Conservation (phyloP, 2,888 invertebrate genomes). For the Aspidapion aeneum region DNA sequence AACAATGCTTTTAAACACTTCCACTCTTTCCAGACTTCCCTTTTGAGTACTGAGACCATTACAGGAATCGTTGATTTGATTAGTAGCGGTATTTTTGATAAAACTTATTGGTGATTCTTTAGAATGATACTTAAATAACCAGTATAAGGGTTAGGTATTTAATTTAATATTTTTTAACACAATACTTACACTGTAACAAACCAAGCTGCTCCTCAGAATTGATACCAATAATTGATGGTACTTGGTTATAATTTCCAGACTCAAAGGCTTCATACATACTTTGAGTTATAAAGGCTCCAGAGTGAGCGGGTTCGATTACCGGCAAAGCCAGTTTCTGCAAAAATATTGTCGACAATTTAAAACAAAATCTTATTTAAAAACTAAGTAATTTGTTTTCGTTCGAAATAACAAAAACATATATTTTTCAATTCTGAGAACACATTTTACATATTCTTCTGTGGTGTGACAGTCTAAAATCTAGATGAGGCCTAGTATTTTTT, state of each 20-base stretch:
- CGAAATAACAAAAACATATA: too few relatives aligned
- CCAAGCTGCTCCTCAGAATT: constrained; percentile 29
- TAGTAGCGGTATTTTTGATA: too few relatives aligned
- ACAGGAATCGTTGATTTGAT: constrained; percentile 29
- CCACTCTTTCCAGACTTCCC: too few relatives aligned
- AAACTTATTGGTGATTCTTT: too few relatives aligned
- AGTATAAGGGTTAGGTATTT: too few relatives aligned
- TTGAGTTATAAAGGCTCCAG: constrained; percentile 27
- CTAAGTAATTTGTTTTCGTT: background rate
- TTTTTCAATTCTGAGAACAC: too few relatives aligned
- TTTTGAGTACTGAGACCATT: constrained; percentile 23
- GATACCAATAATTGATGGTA: constrained; percentile 27
- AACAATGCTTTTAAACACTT: background rate
- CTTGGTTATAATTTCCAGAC: constrained; percentile 25
- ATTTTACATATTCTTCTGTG: too few relatives aligned
- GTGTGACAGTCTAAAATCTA: too few relatives aligned
- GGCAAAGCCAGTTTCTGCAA: constrained; percentile 22
- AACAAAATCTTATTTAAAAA: background rate
- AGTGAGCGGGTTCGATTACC: constrained; percentile 27
- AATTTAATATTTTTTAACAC: too few relatives aligned
- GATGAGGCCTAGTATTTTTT: too few relatives aligned
- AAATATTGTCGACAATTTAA: too few relatives aligned
- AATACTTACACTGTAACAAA: constrained; percentile 18
- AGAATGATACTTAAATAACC: too few relatives aligned
- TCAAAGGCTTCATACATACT: constrained; percentile 24